These are phyloP conservation scores for Oikopleura dioica DNA, from an alignment of 23 tunicate genomes.

Conservation along the genomic window DNA sequence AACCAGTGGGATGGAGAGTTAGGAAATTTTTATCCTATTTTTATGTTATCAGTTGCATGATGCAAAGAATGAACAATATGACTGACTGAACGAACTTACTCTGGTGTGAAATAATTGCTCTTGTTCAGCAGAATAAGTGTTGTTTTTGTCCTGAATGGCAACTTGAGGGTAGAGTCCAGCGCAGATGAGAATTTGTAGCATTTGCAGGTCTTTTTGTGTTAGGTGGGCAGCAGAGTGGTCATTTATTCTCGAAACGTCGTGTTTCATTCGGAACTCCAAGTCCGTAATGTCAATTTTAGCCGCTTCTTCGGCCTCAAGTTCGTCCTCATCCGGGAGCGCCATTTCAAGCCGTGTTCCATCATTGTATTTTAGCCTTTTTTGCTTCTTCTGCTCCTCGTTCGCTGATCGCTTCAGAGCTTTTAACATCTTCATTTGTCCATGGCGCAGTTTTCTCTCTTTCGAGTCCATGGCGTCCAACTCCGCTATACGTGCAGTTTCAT, in stretches of 20 bases:
- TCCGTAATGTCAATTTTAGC: conserved; percentile 16
- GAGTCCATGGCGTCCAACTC: not conserved
- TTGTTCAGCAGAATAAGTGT: conserved; percentile 33
- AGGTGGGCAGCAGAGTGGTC: conserved; percentile 14
- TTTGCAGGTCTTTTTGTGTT: conserved; percentile 29
- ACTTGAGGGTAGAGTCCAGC: conserved; percentile 82
- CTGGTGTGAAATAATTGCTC: conserved; percentile 28
- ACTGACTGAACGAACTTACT: no score
- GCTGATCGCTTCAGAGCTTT: not conserved
- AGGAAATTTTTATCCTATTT: conserved; percentile 59
- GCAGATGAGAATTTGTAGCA: conserved; percentile 48
- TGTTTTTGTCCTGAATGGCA: conserved; percentile 62
- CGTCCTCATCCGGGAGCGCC: conserved; percentile 16
- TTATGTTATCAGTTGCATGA: no score
- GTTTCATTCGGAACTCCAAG: conserved; percentile 18
- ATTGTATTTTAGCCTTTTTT: conserved; percentile 16
- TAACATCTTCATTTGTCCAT: not conserved
- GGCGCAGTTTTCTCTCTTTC: conserved; percentile 9
- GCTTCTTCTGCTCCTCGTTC: conserved; percentile 17
- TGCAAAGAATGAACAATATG: no score
- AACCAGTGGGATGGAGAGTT: conserved; percentile 74
- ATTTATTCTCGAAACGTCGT: conserved; percentile 18
- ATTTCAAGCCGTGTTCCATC: not conserved
- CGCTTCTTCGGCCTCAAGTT: conserved; percentile 15
- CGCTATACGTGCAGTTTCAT: not conserved